Base-by-base conservation (phyloP, 2,113 vertebrate species). In the Egretta garzetta region DNA sequence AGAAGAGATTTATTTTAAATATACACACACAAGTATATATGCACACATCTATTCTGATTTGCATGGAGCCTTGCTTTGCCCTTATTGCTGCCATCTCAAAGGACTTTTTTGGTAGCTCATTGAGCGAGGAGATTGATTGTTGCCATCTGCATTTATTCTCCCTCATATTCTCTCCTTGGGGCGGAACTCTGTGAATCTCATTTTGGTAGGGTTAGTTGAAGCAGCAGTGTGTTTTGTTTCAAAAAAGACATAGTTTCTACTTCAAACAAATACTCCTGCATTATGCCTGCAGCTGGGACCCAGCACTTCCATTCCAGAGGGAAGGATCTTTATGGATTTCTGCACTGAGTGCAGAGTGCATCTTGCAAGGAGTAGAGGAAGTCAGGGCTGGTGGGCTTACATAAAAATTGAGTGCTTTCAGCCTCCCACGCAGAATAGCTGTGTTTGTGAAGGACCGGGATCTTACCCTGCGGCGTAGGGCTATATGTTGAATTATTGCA, bases 1-100 rank as follows among this genome's bases (percentile, higher is more conserved):
- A 67, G n/a, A 41, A 70, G 80, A 66, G 59, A 62, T 90, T 89
- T 85, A 73, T 96, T 97, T 96, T 91, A 88, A 94, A 77, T 86
- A 35, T 1, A 49, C 30, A 50, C 59, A 33, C 20, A 15, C 13
- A 53, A 66, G 33, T 67, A 27, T 58, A 45, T 33, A 21, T 79
- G 37, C 62, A 66, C 58, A 22, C 71, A 76, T 72, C 59, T 63
- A 14, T 55, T 33, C 43, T 64, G 74, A 26, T 90, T 50, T 62
- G 3, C 9, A 56, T 53, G 55, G 30, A 82, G 74, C 41, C 16
- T 41, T 58, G 37, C 50, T 64, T 89, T 75, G 87, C 80, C 84
- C 73, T 89, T 63, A 23, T 5, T 93, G 76, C 80, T 68, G 47
- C 64, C 20, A 6, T 68, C 62, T 94, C 80, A 32, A 45, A 93